Evolutionary conservation across 2,888 invertebrate species (phyloP), one percentile per base, ranked within the genome.

Genomic region (Pollenia amentaria): DNA sequence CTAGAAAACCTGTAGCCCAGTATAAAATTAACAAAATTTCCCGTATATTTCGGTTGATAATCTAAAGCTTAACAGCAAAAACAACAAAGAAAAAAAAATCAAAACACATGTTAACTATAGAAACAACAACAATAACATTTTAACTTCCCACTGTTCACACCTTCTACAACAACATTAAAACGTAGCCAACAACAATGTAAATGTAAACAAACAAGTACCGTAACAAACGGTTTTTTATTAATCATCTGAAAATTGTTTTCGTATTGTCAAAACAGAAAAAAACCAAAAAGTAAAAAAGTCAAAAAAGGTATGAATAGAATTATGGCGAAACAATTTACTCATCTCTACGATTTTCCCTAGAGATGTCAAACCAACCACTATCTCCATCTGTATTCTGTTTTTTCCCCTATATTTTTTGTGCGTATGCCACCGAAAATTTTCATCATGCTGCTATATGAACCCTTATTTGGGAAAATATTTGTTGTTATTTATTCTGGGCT

Each of bases 91-190:
- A 60, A 75, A 64, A 16, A 69, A 64, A 84, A 84, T 81, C 62
- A 84, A 84, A 87, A 87, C 87, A 87, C 87, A 87, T 87, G 87
- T 87, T 87, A 84, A 84, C 87, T 64, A 84, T 69, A 78, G 72
- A 62, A 51, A 72, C 70, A 60, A 80, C 53, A 72, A 69, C 53
- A 83, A 44, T 48, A 78, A 73, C 57, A 62, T 65, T 60, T 72
- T 21, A 85, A 79, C 83, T 21, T 76, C 79, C 80, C 87, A 67
- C 80, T 80, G 80, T 80, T 84, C 72, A 87, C 87, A 83, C 87
- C 79, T 84, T 87, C 65, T 42, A n/a, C 14, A 72, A 46, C 48
- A 70, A 81, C 65, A 60, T 14, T 65, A 57, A 44, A 6, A 40
- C 29, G 6, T 29, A 29, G 29, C 14, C 42, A 29, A 64, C 51